Base-by-base conservation (phyloP, 2,113 vertebrate species). In the Periophthalmus modestus region DNA sequence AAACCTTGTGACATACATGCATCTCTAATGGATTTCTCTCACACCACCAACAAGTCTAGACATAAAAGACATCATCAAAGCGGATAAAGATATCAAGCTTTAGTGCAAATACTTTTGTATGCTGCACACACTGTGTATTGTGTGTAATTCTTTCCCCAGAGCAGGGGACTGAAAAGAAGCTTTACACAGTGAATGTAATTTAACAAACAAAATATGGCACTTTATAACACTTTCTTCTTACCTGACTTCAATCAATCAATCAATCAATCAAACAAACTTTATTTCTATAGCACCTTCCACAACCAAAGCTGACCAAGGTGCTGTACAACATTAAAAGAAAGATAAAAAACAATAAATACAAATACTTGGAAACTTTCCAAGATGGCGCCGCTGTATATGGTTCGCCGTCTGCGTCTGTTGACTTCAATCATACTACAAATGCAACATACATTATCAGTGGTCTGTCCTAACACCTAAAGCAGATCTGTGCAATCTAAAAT, bases 81-180 rank as follows among this genome's bases (percentile, higher is more conserved):
- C 2, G 24, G 36, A 72, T 33, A 72, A 74, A 73, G 33, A 80
- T 43, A 23, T 61, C 34, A 18, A 15, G 23, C 14, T 16, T 34
- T 33, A 28, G 58, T 13, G 13, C 58, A 23, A 61, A 61, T 61
- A 24, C 5, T 59, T 59, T 59, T 24, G 21, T 73, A 68, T 78
- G 74, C 67, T 59, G 54, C 23, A 52, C 82, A 68, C 71, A 71
- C 71, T 39, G 7, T 43, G 39, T 43, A 10, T 10, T 43, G 39
- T 43, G 39, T 43, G 47, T 68, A 74, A 78, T 63, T 75, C 73
- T 4, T 23, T 55, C 83, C 73, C n/a, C 50, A 82, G 75, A 81
- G 69, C 1, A 0, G 43, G 28, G 39, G 74, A 75, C 52, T 75
- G 24, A 85, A 58, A 13, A 61, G 52, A 48, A 65, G 77, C 34